These are phyloP conservation scores for Rhinoraja longicauda DNA, from an alignment of 2,797 vertebrate species.

Conservation along the genomic window DNA sequence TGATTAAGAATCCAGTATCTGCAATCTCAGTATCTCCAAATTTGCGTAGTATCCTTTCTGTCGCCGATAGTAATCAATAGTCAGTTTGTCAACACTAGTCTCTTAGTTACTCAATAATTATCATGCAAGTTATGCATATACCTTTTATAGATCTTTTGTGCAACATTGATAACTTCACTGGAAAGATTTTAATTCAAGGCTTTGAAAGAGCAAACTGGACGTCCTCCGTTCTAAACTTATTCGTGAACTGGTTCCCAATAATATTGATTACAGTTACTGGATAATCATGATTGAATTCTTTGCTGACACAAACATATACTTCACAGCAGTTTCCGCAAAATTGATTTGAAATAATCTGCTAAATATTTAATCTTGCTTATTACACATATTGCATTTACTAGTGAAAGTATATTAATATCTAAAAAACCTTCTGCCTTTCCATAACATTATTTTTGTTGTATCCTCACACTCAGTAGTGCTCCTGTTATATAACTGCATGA, in stretches of 20 bases:
- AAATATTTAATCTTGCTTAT: neutral
- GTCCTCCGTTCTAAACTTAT: neutral
- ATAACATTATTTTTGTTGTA: neutral
- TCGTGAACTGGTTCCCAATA: neutral
- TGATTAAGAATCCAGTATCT: too few relatives aligned
- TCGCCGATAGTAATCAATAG: too few relatives aligned
- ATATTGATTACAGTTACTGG: neutral
- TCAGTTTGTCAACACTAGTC: too few relatives aligned
- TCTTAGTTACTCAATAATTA: neutral
- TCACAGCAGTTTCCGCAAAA: neutral
- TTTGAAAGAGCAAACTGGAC: neutral
- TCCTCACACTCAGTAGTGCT: neutral
- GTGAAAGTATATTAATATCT: neutral
- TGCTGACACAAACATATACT: neutral
- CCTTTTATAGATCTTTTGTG: neutral
- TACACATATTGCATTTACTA: neutral
- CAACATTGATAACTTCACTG: neutral
- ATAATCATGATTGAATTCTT: neutral
- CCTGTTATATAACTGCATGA: neutral
- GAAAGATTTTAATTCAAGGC: neutral
- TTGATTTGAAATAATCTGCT: neutral
- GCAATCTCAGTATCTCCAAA: too few relatives aligned
- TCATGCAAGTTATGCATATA: neutral
- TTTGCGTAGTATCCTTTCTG: too few relatives aligned
- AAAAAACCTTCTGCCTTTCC: neutral